phyloP scores from a whole-genome alignment of 2,113 vertebrate species.

The Phaetusa simplex region DNA sequence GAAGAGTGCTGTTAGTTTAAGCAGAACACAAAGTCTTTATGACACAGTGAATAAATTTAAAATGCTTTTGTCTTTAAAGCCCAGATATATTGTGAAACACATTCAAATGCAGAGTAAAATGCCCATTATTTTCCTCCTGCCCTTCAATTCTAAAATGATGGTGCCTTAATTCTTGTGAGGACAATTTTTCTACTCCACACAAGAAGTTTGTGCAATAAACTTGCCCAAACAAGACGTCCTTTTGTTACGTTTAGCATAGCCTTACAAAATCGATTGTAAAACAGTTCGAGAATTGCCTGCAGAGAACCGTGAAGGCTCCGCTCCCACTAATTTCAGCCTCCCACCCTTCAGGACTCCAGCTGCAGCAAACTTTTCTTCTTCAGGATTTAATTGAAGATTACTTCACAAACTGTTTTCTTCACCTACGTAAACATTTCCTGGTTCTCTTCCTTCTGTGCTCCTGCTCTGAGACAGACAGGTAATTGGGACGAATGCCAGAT shows the following conservation, averaged over 20 bases:
- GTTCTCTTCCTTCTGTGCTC: background rate
- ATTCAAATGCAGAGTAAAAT: background rate
- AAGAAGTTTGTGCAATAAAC: background rate
- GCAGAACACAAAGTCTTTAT: background rate
- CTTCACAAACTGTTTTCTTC: background rate
- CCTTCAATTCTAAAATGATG: background rate
- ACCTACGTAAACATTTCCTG: background rate
- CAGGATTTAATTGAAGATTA: background rate
- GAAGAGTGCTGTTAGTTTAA: background rate
- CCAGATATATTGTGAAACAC: background rate
- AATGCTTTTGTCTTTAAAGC: background rate
- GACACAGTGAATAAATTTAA: background rate
- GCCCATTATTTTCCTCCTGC: background rate
- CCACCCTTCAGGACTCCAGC: background rate
- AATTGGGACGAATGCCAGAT: background rate
- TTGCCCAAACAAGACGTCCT: background rate
- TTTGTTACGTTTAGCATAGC: background rate
- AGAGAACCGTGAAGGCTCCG: background rate
- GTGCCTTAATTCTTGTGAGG: background rate
- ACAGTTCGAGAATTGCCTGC: background rate
- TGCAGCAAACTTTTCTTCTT: background rate
- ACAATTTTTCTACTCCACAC: background rate
- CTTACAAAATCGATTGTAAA: background rate
- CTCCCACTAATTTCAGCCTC: background rate
- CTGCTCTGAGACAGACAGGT: background rate